These are phyloP conservation scores for Pocillopora meandrina DNA, from an alignment of 92 coral and sea anemone species.

Conservation along the genomic window DNA sequence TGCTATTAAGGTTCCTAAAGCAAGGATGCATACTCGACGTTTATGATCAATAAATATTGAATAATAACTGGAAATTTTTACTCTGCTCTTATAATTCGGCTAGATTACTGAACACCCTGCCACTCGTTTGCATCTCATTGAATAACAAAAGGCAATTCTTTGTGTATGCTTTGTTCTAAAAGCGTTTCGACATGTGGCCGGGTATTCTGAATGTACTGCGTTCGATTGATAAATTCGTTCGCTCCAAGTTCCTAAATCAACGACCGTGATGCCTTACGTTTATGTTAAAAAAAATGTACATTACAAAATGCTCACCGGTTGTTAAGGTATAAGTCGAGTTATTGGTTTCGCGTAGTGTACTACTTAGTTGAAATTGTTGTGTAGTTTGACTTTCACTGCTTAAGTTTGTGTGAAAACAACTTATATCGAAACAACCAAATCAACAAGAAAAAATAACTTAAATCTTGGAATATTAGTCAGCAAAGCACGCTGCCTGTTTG, in stretches of 20 bases:
- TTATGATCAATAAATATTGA: background rate
- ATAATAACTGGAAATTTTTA: background rate
- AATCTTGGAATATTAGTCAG: too few species aligned
- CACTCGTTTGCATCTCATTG: background rate
- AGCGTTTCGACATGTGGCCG: too few species aligned
- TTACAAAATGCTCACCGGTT: background rate
- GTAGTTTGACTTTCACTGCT: too few species aligned
- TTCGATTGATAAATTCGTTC: background rate
- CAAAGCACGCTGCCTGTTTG: too few species aligned
- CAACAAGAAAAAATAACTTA: too few species aligned
- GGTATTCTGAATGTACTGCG: background rate
- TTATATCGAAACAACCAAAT: too few species aligned
- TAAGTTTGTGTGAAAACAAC: too few species aligned
- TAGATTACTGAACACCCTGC: background rate
- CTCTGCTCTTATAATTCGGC: background rate
- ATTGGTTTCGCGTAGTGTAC: too few species aligned
- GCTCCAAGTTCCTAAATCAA: background rate
- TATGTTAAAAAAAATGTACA: background rate
- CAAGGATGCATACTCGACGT: background rate
- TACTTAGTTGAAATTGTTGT: too few species aligned
- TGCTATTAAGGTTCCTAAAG: background rate
- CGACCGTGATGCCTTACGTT: background rate
- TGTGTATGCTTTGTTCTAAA: too few species aligned
- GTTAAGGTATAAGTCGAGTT: too few species aligned
- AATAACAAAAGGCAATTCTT: too few species aligned